Percentiles rank a stretch among this genome's conserved stretches.
Evolutionary conservation across 2,797 vertebrate genomes (phyloP).

Genomic region (Anomalospiza imberbis): DNA sequence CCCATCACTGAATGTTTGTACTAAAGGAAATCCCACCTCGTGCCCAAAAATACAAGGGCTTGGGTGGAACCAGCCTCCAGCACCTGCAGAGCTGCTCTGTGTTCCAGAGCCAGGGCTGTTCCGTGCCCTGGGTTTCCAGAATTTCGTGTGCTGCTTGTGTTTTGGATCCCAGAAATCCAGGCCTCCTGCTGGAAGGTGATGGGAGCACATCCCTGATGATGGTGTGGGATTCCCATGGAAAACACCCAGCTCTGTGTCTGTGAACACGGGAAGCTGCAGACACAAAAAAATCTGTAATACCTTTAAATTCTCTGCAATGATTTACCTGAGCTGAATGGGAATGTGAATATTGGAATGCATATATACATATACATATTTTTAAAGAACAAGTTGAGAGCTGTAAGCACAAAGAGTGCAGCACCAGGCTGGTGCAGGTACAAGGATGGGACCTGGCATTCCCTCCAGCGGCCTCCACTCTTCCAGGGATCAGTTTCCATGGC

Average conservation of each 20-base stretch:
- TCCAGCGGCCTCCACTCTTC: background rate
- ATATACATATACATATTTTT: rapidly evolving
- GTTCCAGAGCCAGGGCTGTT: background rate
- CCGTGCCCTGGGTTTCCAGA: background rate
- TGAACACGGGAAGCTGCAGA: background rate
- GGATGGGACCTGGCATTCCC: background rate
- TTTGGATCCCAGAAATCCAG: background rate
- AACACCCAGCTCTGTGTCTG: background rate
- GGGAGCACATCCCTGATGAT: background rate
- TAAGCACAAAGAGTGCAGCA: background rate
- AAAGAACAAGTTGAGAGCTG: background rate
- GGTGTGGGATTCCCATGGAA: background rate
- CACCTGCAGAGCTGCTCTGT: background rate
- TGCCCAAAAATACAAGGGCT: rapidly evolving
- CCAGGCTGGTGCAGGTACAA: background rate
- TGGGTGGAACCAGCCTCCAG: background rate
- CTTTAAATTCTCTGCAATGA: background rate
- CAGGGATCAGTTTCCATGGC: background rate
- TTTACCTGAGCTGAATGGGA: background rate
- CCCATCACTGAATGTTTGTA: rapidly evolving
- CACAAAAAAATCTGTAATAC: background rate
- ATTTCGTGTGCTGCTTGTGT: background rate
- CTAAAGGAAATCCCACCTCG: background rate
- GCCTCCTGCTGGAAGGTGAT: background rate
- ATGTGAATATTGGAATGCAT: rapidly evolving